A percentile compares a stretch with the other conserved stretches of the same genome.
These are phyloP conservation scores for Ormyrus pomaceus DNA, from an alignment of 2,888 invertebrate genomes.

Conservation along the genomic window DNA sequence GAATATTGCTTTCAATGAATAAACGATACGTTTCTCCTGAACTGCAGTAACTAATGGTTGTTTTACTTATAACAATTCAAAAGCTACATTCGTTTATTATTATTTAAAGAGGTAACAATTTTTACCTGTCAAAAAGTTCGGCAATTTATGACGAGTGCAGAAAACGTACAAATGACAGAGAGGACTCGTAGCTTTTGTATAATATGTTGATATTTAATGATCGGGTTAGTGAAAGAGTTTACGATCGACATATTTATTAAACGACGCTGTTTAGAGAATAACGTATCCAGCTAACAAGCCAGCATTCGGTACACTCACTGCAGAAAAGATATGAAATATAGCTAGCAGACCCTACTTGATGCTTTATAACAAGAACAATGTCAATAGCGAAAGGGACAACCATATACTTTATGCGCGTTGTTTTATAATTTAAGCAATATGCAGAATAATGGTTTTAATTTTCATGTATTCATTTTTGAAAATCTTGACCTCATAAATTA, in stretches of 20 bases:
- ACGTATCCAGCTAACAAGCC: slow-evolving; percentile 66
- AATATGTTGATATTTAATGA: slow-evolving; percentile 71
- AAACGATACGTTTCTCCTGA: too few species aligned
- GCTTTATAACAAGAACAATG: slow-evolving; percentile 51
- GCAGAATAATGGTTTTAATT: slow-evolving; percentile 37
- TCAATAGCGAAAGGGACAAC: slow-evolving; percentile 29
- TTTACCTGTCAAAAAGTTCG: neutral
- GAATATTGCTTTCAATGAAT: too few species aligned
- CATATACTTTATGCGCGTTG: neutral
- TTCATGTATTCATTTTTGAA: slow-evolving; percentile 8
- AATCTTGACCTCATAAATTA: slow-evolving; percentile 19
- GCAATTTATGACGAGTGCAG: neutral
- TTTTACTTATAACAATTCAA: too few species aligned
- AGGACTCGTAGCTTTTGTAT: slow-evolving; percentile 59
- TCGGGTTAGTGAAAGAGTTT: slow-evolving; percentile 67
- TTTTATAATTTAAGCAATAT: slow-evolving; percentile 27
- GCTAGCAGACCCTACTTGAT: slow-evolving; percentile 32
- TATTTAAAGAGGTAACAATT: neutral
- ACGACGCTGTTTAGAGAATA: slow-evolving; percentile 66
- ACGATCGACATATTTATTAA: slow-evolving; percentile 73
- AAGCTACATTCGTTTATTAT: neutral
- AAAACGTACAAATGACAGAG: slow-evolving; percentile 28
- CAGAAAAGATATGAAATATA: slow-evolving; percentile 57
- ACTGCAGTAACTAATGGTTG: too few species aligned
- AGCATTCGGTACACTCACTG: slow-evolving; percentile 56